Conservation (phyloP, 2,113 vertebrate genomes). For the Embiotoca jacksoni region DNA sequence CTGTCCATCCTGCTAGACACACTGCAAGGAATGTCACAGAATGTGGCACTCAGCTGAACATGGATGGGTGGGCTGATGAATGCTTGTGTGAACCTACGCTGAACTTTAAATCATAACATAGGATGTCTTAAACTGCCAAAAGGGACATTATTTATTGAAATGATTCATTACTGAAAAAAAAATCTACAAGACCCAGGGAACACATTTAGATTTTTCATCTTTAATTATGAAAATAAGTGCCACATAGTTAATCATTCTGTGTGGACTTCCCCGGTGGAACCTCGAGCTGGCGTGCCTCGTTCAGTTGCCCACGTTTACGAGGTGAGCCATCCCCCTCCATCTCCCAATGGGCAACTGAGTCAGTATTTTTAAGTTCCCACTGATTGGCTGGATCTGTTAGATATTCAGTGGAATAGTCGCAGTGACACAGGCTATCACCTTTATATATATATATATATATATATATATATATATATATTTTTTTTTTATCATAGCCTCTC, state of each 20-base stretch:
- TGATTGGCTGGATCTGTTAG: slow-evolving; percentile 18
- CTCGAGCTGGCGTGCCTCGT: neutral
- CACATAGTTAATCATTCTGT: slow-evolving; percentile 58
- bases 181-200: slow-evolving; percentile 35
- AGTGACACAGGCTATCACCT: neutral
- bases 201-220: slow-evolving; percentile 40
- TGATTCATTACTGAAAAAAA: slow-evolving; percentile 1
- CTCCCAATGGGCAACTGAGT: slow-evolving; percentile 53
- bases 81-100: neutral
- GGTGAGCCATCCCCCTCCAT: slow-evolving; percentile 30
- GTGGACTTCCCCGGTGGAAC: slow-evolving; percentile 35
- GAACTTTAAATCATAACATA: neutral
- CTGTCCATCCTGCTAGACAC: slow-evolving; percentile 30
- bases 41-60: neutral
- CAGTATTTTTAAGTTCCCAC: slow-evolving; percentile 46
- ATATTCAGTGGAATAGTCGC: slow-evolving; percentile 6
- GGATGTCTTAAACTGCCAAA: neutral
- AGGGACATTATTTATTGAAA: slow-evolving; percentile 3
- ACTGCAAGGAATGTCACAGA: slow-evolving; percentile 23
- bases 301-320: slow-evolving; percentile 44
- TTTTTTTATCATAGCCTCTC: neutral
- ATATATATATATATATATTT: too few species aligned
- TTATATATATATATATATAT: too few species aligned
- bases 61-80: slow-evolving; percentile 7
- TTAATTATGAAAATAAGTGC: slow-evolving; percentile 65